Evolutionary conservation across 1,140 invertebrate genomes (phyloP).

Genomic region (Muscidifurax raptorellus): DNA sequence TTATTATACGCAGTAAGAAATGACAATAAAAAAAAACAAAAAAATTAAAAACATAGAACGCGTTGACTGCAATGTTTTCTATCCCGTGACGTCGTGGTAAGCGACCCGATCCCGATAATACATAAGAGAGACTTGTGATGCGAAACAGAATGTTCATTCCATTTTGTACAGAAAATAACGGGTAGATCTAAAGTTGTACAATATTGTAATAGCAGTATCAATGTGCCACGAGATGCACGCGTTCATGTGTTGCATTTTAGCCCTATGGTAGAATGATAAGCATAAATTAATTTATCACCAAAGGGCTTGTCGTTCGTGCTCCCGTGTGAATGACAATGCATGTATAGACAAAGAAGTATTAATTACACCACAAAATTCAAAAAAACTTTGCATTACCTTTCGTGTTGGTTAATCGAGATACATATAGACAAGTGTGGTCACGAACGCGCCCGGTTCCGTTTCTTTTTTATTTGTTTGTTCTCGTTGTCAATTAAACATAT

Average conservation of each 20-base stretch:
- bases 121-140: background rate
- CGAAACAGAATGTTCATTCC: background rate
- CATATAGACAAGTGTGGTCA: background rate
- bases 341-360: background rate
- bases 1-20: background rate
- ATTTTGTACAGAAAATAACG: background rate
- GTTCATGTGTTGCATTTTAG: background rate
- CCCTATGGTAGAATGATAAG: too few species aligned
- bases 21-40: conserved; percentile 7
- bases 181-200: background rate
- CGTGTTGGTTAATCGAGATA: background rate
- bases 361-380: background rate
- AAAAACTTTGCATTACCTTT: background rate
- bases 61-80: background rate
- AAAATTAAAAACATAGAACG: conserved; percentile 2
- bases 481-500: background rate
- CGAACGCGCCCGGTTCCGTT: background rate
- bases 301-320: background rate
- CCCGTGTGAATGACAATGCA: too few species aligned
- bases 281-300: background rate
- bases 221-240: background rate
- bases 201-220: background rate
- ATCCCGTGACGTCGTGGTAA: background rate
- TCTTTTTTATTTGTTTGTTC: background rate
- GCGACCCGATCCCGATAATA: background rate